Evolutionary conservation across 1,140 invertebrate genomes (phyloP).

Genomic region (Megathymus violae): DNA sequence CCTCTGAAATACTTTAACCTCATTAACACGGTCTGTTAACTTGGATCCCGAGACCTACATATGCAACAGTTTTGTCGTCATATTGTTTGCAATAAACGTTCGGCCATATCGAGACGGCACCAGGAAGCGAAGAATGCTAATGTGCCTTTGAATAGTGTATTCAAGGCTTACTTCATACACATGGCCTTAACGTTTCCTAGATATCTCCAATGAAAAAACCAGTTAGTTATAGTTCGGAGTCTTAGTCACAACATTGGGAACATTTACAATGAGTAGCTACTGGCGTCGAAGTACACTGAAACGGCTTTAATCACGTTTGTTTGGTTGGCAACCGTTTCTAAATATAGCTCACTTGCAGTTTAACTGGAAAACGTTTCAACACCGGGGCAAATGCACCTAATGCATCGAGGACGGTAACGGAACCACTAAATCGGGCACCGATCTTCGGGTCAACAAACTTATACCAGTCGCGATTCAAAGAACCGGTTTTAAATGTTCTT

Average conservation of each 20-base stretch:
- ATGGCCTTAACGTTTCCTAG: conserved; percentile 69
- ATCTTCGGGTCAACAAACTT: conserved; percentile 56
- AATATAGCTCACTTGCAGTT: conserved; percentile 58
- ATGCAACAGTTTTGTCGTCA: conserved; percentile 44
- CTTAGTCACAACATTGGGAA: conserved; percentile 10
- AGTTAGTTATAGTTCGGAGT: conserved; percentile 4
- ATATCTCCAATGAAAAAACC: conserved; percentile 32
- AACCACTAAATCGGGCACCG: conserved; percentile 55
- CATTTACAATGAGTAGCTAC: conserved; percentile 42
- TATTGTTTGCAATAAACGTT: conserved; percentile 50
- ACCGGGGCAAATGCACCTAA: conserved; percentile 57
- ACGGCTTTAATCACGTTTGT: conserved; percentile 50
- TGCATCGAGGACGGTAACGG: conserved; percentile 66
- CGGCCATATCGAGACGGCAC: conserved; percentile 59
- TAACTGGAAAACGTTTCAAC: conserved; percentile 61
- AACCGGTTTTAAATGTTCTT: conserved; percentile 41
- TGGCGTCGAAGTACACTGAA: conserved; percentile 43
- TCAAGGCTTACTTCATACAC: conserved; percentile 74
- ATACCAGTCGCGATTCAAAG: conserved; percentile 29
- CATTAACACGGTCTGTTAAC: conserved; percentile 70
- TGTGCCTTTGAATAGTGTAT: conserved; percentile 75
- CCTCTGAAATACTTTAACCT: conserved; percentile 63
- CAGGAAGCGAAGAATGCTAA: conserved; percentile 80
- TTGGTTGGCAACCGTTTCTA: conserved; percentile 56
- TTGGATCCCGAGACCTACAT: conserved; percentile 49